Percentiles rank a stretch among this genome's conserved stretches.
Evolutionary conservation across 23 tunicate genomes (phyloP).

Genomic region (Corella eumyota): DNA sequence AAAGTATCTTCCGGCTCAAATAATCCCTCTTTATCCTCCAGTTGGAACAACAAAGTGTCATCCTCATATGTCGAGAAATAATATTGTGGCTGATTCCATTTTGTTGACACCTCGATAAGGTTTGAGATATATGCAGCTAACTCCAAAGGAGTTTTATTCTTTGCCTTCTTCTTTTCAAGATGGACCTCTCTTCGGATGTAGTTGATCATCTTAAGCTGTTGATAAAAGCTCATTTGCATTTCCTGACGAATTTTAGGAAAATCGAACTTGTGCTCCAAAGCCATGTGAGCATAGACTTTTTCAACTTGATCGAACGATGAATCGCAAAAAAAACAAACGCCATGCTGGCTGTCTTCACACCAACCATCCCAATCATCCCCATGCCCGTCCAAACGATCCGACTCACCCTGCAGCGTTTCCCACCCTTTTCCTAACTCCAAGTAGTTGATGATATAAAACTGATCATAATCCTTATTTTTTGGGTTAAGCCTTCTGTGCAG

Average conservation of each 20-base stretch:
- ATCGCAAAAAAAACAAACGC: slow-evolving; percentile 71
- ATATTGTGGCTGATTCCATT: slow-evolving; percentile 97
- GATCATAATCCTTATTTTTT: slow-evolving; percentile 67
- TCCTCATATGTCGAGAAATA: slow-evolving; percentile 93
- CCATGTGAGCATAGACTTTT: slow-evolving; percentile 63
- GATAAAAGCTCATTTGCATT: slow-evolving; percentile 86
- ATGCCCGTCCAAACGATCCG: slow-evolving; percentile 37
- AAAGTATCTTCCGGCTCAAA: slow-evolving; percentile 88
- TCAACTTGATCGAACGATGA: slow-evolving; percentile 28
- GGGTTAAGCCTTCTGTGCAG: slow-evolving; percentile 83
- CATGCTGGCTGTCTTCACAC: slow-evolving; percentile 56
- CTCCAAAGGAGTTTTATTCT: too few relatives aligned
- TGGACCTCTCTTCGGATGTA: slow-evolving; percentile 56
- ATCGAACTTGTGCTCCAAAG: slow-evolving; percentile 63
- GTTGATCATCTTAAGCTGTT: slow-evolving; percentile 88
- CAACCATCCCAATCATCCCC: slow-evolving; percentile 86
- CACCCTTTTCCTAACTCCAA: slow-evolving; percentile 86
- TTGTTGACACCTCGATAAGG: too few relatives aligned
- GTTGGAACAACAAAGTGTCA: slow-evolving; percentile 66
- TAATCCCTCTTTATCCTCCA: slow-evolving; percentile 76
- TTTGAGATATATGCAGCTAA: too few relatives aligned
- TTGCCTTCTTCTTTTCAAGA: slow-evolving; percentile 4
- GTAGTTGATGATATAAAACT: slow-evolving; percentile 85
- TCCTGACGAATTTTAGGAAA: slow-evolving; percentile 29
- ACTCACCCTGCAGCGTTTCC: slow-evolving; percentile 65